A percentile compares a stretch with the other conserved stretches of the same genome.
These are phyloP conservation scores for Phrynocephalus vlangalii DNA, from an alignment of 2,797 vertebrate species.

Conservation along the genomic window DNA sequence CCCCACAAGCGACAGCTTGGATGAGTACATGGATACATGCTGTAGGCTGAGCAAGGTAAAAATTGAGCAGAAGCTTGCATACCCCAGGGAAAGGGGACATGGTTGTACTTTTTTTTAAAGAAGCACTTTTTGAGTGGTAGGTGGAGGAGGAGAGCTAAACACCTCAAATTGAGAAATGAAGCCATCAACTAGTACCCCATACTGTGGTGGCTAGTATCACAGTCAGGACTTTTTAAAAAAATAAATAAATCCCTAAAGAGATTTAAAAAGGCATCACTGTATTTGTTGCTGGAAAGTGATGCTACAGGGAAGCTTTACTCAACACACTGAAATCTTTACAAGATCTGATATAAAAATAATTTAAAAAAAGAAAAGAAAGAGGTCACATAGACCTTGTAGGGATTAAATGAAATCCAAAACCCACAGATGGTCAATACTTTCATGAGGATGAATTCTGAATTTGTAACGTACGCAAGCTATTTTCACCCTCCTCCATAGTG, in stretches of 20 bases:
- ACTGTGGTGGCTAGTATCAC: not conserved
- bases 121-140: not conserved
- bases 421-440: no score
- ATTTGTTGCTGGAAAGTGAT: not conserved
- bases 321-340: not conserved
- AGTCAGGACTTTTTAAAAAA: not conserved
- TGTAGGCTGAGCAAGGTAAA: slow-evolving; percentile 89
- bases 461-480: no score
- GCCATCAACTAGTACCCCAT: no score
- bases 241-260: not conserved
- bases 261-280: not conserved
- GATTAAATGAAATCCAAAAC: no score
- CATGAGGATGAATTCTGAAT: no score
- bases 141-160: not conserved
- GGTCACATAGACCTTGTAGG: no score
- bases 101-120: not conserved
- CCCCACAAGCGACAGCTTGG: slow-evolving; percentile 83
- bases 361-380: no score
- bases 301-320: not conserved
- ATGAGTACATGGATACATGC: slow-evolving; percentile 91
- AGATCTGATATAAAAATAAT: not conserved
- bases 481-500: no score
- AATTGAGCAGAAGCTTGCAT: not conserved
- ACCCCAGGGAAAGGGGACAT: not conserved
- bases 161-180: not conserved